These are phyloP conservation scores for Cebus imitator DNA, from an alignment of 2,113 vertebrate genomes.

Conservation along the genomic window DNA sequence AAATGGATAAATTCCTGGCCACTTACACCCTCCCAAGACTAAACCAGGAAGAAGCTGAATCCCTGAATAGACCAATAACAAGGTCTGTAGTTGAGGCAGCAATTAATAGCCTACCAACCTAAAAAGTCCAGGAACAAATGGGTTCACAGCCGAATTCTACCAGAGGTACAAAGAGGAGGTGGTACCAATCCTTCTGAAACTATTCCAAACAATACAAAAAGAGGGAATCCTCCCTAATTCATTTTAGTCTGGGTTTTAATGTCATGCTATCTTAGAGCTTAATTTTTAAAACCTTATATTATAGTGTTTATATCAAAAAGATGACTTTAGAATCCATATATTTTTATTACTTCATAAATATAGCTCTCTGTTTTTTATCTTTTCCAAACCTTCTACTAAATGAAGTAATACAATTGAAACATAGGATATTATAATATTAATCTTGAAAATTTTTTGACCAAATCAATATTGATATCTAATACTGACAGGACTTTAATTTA, in stretches of 20 bases:
- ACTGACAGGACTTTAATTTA: not conserved
- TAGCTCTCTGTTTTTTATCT: not conserved
- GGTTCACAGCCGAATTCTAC: too few relatives aligned
- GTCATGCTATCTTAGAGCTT: not conserved
- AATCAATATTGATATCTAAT: not conserved
- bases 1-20: too few relatives aligned
- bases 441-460: not conserved
- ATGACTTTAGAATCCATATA: not conserved
- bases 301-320: not conserved
- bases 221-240: too few relatives aligned
- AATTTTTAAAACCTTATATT: not conserved
- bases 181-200: too few relatives aligned
- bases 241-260: not conserved
- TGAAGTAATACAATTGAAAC: not conserved
- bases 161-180: too few relatives aligned
- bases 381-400: not conserved
- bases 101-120: too few relatives aligned
- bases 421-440: not conserved
- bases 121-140: too few relatives aligned
- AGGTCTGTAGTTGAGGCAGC: too few relatives aligned
- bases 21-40: too few relatives aligned
- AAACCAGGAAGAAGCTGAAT: too few relatives aligned
- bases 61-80: too few relatives aligned
- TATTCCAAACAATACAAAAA: too few relatives aligned
- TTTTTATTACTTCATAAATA: constrained; percentile 6